phyloP scores from a whole-genome alignment of 2,888 invertebrate species.

The Athalia circularis region DNA sequence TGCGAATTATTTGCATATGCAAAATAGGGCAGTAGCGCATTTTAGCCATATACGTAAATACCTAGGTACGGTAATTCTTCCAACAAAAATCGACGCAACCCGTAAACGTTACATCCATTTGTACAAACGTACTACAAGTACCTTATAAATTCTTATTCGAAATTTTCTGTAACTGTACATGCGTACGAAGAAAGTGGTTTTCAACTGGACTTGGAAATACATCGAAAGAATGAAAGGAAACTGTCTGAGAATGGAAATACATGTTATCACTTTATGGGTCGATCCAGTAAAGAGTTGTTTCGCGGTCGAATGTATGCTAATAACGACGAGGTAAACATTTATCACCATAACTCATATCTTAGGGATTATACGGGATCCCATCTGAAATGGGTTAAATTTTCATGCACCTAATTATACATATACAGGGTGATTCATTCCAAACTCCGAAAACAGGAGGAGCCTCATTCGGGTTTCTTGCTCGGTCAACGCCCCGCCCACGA shows the following conservation, averaged over 20 bases:
- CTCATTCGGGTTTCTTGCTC: too few relatives aligned
- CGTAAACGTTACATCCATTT: background rate
- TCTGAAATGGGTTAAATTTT: too few relatives aligned
- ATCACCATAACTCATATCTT: too few relatives aligned
- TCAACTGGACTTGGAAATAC: background rate
- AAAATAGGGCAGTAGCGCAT: constrained; percentile 5
- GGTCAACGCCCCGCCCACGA: too few relatives aligned
- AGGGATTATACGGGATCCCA: too few relatives aligned
- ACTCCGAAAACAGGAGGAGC: too few relatives aligned
- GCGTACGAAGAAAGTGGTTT: constrained; percentile 3
- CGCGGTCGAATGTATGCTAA: too few relatives aligned
- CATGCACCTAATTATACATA: background rate
- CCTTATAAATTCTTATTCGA: constrained; percentile 5
- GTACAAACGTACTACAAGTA: background rate
- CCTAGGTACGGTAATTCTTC: background rate
- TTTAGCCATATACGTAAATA: background rate
- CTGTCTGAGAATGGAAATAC: too few relatives aligned
- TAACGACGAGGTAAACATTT: too few relatives aligned
- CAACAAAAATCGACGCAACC: background rate
- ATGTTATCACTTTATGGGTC: too few relatives aligned
- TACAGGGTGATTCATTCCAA: background rate
- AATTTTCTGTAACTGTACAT: background rate
- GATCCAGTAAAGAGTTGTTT: too few relatives aligned
- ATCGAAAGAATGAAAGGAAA: too few relatives aligned
- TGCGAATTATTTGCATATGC: background rate